phyloP scores from a whole-genome alignment of 2,888 invertebrate species.

The Epistrophe grossulariae region DNA sequence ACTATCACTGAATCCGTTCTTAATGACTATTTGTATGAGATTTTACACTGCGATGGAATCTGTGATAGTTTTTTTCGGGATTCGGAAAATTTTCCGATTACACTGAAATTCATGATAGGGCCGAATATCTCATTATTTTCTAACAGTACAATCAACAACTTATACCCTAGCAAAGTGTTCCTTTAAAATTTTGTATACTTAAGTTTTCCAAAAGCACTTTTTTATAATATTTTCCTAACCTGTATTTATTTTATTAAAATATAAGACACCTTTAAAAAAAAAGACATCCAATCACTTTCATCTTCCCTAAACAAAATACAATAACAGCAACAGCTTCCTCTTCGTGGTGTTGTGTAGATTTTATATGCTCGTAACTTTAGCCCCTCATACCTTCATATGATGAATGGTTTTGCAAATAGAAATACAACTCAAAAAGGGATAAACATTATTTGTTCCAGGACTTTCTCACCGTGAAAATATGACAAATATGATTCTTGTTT shows the following conservation, averaged over 20 bases:
- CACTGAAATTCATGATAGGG: too few species aligned
- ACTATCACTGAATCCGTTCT: too few species aligned
- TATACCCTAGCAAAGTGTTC: too few species aligned
- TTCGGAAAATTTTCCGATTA: too few species aligned
- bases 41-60: too few species aligned
- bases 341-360: background rate
- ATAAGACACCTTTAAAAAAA: background rate
- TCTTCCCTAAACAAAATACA: background rate
- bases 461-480: conserved; percentile 58
- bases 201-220: too few species aligned
- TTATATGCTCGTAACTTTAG: background rate
- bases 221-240: too few species aligned
- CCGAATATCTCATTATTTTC: too few species aligned
- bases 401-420: conserved; percentile 20
- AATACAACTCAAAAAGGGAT: conserved; percentile 15
- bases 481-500: conserved; percentile 72
- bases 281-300: background rate
- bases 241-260: background rate
- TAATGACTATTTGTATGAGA: too few species aligned
- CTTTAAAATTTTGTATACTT: too few species aligned
- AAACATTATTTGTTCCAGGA: conserved; percentile 57
- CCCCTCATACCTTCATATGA: background rate
- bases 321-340: background rate
- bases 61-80: too few species aligned
- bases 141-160: too few species aligned